Percentiles rank a stretch among this genome's conserved stretches.
phyloP scores from a whole-genome alignment of 1,140 invertebrate species.

The Oscheius sp. region DNA sequence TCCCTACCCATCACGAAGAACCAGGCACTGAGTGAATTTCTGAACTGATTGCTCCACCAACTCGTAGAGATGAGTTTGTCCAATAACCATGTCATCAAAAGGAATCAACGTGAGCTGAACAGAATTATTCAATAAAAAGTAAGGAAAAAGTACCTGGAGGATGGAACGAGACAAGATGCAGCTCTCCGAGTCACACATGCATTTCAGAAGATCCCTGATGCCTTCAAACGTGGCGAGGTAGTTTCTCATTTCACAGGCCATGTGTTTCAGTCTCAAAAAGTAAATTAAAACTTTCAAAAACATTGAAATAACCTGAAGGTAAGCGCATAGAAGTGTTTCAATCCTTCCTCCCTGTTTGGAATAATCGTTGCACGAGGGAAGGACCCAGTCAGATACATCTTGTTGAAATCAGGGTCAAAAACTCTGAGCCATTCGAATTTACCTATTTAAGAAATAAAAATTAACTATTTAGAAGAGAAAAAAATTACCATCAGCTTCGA shows the following conservation, averaged over 20 bases:
- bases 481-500: conserved; percentile 18
- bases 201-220: neutral
- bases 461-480: neutral
- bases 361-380: conserved; percentile 9
- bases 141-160: neutral
- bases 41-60: neutral
- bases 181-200: neutral
- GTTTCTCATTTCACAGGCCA: no score
- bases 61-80: neutral
- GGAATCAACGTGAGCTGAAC: neutral
- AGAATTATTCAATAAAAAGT: neutral
- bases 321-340: no score
- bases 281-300: no score
- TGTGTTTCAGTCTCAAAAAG: no score
- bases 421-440: conserved; percentile 9
- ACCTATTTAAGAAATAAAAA: no score
- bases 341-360: neutral
- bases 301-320: no score
- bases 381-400: neutral
- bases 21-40: neutral
- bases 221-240: neutral
- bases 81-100: neutral
- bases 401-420: conserved; percentile 14
- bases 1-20: neutral
- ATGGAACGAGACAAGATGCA: neutral